Evolutionary conservation across 2,113 vertebrate genomes (phyloP).

Genomic region (Alosa alosa): DNA sequence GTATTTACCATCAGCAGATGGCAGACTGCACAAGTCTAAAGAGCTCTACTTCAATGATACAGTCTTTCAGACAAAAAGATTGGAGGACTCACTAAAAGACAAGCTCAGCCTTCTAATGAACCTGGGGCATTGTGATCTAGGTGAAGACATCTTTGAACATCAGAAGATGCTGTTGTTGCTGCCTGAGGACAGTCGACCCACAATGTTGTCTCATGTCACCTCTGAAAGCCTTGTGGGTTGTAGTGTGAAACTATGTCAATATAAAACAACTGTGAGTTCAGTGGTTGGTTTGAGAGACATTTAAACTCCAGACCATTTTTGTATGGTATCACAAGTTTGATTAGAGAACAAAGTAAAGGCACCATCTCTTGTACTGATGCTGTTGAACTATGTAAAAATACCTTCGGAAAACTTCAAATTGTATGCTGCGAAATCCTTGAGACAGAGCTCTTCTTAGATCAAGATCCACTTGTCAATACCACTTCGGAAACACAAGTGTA

Average conservation of each 20-base stretch:
- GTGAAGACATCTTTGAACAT: conserved; percentile 43
- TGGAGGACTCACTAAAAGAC: conserved; percentile 48
- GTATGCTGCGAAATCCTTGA: conserved; percentile 69
- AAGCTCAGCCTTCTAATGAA: conserved; percentile 68
- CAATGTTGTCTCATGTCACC: conserved; percentile 64
- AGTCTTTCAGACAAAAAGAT: conserved; percentile 45
- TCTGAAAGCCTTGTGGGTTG: conserved; percentile 58
- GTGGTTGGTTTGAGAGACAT: conserved; percentile 63
- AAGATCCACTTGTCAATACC: conserved; percentile 60
- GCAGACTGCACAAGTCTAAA: conserved; percentile 66
- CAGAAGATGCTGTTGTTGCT: conserved; percentile 62
- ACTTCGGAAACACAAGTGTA: conserved; percentile 53
- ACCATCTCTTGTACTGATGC: conserved; percentile 48
- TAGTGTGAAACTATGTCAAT: conserved; percentile 56
- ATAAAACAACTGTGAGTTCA: conserved; percentile 58
- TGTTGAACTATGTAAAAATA: conserved; percentile 48
- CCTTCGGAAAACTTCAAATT: conserved; percentile 71
- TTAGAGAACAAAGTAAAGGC: conserved; percentile 64
- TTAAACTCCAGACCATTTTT: conserved; percentile 70
- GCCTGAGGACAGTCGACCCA: conserved; percentile 62
- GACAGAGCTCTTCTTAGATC: conserved; percentile 60
- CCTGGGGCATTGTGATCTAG: conserved; percentile 52
- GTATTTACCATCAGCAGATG: conserved; percentile 74
- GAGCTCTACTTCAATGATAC: conserved; percentile 74
- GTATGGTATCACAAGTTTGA: conserved; percentile 71